These are phyloP conservation scores for Probosciger aterrimus DNA, from an alignment of 2,113 vertebrate species.

Conservation along the genomic window DNA sequence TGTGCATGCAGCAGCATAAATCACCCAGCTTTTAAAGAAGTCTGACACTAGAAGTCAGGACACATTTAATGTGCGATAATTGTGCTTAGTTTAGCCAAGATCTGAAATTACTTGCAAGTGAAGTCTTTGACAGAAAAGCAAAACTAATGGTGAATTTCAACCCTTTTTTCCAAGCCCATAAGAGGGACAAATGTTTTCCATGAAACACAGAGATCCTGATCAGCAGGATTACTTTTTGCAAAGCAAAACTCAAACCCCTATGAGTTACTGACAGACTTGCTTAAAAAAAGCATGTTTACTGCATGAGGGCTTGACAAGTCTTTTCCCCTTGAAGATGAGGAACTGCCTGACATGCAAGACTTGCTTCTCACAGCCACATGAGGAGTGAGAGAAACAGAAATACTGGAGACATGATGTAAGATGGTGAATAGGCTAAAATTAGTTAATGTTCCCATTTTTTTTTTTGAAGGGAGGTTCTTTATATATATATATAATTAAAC, in stretches of 20 bases:
- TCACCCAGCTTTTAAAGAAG: not conserved
- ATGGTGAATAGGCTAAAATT: not conserved
- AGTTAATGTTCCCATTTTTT: not conserved
- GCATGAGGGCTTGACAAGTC: not conserved
- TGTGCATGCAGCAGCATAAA: not conserved
- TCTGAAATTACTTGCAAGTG: not conserved
- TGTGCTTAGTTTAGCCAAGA: not conserved
- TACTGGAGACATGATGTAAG: not conserved
- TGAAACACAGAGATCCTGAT: not conserved
- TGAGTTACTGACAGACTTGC: accelerated
- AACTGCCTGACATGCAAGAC: not conserved
- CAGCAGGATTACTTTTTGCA: not conserved
- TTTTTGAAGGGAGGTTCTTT: not conserved
- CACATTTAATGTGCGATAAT: accelerated
- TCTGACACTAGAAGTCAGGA: not conserved
- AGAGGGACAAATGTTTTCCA: not conserved
- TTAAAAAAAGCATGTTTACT: not conserved
- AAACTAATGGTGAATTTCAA: not conserved
- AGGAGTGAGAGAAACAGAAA: not conserved
- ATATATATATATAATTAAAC: not conserved
- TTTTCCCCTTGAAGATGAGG: not conserved
- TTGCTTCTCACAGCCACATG: not conserved
- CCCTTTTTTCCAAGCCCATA: not conserved
- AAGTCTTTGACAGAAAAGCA: not conserved
- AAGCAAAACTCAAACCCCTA: not conserved